phyloP scores from a whole-genome alignment of 2,888 invertebrate species.

The Vanessa cardui region DNA sequence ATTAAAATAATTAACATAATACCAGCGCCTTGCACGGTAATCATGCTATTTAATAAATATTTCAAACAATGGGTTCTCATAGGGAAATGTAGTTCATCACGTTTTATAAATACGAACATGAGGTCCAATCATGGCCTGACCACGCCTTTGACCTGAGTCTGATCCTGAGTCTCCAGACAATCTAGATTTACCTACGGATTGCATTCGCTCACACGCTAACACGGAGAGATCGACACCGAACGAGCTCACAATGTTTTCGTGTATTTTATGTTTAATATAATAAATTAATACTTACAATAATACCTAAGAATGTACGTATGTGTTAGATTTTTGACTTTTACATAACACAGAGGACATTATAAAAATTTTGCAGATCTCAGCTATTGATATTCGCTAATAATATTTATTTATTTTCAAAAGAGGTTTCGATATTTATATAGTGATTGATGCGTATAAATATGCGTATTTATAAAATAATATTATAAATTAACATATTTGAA shows the following conservation, averaged over 20 bases:
- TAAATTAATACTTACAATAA: not conserved
- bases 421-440: no score
- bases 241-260: conserved; percentile 6
- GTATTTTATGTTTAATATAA: not conserved
- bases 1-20: conserved; percentile 8
- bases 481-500: no score
- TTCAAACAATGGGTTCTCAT: conserved; percentile 27
- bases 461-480: no score
- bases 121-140: conserved; percentile 38
- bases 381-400: no score
- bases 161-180: conserved; percentile 34
- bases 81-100: conserved; percentile 35
- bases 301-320: no score
- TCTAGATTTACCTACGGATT: conserved; percentile 34
- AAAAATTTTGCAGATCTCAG: no score
- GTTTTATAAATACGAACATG: conserved; percentile 35
- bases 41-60: conserved; percentile 21
- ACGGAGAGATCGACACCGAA: conserved; percentile 6
- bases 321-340: no score
- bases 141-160: conserved; percentile 38
- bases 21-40: conserved; percentile 1
- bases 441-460: no score
- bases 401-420: no score
- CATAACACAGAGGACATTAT: no score
- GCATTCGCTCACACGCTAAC: conserved; percentile 33